Conservation (phyloP, 2,797 vertebrate species). For the Potorous gilbertii region DNA sequence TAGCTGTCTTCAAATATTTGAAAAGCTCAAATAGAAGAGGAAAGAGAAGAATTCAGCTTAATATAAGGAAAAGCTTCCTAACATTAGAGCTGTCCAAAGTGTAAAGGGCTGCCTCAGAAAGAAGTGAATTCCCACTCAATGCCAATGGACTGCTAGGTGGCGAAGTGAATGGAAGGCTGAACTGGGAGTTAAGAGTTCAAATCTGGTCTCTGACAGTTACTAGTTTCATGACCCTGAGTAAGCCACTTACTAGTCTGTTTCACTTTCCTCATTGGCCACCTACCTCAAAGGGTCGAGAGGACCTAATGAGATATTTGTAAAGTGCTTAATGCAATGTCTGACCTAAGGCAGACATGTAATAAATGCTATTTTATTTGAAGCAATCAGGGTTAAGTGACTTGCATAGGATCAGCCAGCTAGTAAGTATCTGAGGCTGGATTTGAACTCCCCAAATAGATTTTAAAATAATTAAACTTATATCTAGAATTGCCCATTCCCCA, state of each 20-base stretch:
- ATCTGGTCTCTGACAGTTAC: not conserved
- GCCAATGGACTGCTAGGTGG: not conserved
- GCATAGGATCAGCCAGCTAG: not conserved
- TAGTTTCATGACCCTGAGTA: not conserved
- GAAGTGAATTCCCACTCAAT: not conserved
- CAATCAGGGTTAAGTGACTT: not conserved
- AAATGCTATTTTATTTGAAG: not conserved
- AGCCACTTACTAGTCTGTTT: not conserved
- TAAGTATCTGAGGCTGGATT: not conserved
- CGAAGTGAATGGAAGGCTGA: not conserved
- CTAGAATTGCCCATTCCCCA: conserved; percentile 15
- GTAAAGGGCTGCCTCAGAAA: not conserved
- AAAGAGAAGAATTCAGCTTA: not conserved
- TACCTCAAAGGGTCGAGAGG: not conserved
- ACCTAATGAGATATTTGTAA: not conserved
- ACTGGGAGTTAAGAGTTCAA: not conserved
- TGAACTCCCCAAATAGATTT: not conserved
- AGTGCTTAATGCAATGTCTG: not conserved
- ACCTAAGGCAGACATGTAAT: not conserved
- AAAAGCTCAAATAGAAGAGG: not conserved
- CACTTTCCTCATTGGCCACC: not conserved
- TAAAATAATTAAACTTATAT: conserved; percentile 48
- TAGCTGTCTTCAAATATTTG: not conserved
- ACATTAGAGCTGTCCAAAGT: not conserved
- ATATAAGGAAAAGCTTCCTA: not conserved